These are phyloP conservation scores for Selenia dentaria DNA, from an alignment of 2,888 invertebrate species.

Conservation along the genomic window DNA sequence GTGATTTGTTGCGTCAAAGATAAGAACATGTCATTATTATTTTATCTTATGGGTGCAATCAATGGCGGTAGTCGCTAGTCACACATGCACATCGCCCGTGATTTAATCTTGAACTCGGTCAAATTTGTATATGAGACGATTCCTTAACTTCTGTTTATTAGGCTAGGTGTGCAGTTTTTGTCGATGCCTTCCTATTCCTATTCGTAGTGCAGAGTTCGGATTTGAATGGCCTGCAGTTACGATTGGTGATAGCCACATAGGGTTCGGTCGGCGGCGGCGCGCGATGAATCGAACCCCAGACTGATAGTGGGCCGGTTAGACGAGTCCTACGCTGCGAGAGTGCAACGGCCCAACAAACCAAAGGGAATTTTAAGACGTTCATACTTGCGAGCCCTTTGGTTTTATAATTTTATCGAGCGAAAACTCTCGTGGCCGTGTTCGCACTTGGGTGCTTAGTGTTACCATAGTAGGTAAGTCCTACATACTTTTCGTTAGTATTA, in stretches of 20 bases:
- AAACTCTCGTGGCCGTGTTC: slow-evolving; percentile 20
- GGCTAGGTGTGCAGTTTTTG: no score
- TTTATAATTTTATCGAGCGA: slow-evolving; percentile 44
- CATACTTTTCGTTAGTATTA: no score
- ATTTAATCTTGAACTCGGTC: no score
- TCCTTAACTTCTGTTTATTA: no score
- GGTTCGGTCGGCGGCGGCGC: slow-evolving; percentile 46
- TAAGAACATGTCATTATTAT: slow-evolving; percentile 31
- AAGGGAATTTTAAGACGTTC: slow-evolving; percentile 79
- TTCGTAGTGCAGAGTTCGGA: slow-evolving; percentile 14
- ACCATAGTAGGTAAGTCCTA: no score
- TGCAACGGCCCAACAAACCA: slow-evolving; percentile 83
- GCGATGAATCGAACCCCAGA: slow-evolving; percentile 78
- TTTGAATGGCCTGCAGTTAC: slow-evolving; percentile 58
- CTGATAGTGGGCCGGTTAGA: slow-evolving; percentile 83
- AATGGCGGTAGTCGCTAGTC: slow-evolving; percentile 26
- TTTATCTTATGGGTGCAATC: slow-evolving; percentile 20
- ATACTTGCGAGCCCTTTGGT: slow-evolving; percentile 72
- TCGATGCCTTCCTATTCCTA: slow-evolving; percentile 3
- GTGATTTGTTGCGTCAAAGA: slow-evolving; percentile 22
- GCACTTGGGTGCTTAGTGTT: background rate
- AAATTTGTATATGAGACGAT: no score
- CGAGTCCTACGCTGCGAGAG: slow-evolving; percentile 75
- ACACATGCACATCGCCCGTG: no score
- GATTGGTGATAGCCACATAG: slow-evolving; percentile 72